phyloP scores from a whole-genome alignment of 1,140 invertebrate species.

The Mylabris phalerata region DNA sequence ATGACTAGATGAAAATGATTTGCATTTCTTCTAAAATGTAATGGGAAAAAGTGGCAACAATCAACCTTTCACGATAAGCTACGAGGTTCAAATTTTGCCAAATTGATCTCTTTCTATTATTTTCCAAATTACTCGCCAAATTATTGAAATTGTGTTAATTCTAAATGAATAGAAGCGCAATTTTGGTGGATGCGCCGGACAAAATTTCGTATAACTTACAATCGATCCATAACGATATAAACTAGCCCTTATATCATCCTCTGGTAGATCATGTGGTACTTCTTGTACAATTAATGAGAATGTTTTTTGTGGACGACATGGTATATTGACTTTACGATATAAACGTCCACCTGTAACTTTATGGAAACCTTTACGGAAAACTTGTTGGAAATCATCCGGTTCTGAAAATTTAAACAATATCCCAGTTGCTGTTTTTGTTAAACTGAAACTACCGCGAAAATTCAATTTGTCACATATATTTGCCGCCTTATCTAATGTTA shows the following conservation, averaged over 20 bases:
- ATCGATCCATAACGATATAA: slow-evolving; percentile 73
- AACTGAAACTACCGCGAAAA: slow-evolving; percentile 73
- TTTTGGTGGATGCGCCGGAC: background rate
- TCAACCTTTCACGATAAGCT: too few species aligned
- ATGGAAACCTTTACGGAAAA: slow-evolving; percentile 79
- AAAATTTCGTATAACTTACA: slow-evolving; percentile 47
- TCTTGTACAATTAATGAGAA: slow-evolving; percentile 72
- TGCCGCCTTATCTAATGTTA: slow-evolving; percentile 77
- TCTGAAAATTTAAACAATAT: slow-evolving; percentile 81
- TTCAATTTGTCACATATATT: slow-evolving; percentile 81
- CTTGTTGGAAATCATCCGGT: slow-evolving; percentile 75
- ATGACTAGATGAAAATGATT: too few species aligned
- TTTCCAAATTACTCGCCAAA: too few species aligned
- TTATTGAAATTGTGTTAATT: too few species aligned
- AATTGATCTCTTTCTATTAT: too few species aligned
- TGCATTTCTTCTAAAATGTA: too few species aligned
- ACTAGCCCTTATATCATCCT: slow-evolving; percentile 73
- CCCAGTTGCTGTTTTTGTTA: slow-evolving; percentile 80
- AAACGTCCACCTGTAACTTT: slow-evolving; percentile 43
- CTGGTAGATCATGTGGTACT: slow-evolving; percentile 72
- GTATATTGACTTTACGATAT: slow-evolving; percentile 63
- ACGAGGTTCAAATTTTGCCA: too few species aligned
- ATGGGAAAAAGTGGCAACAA: too few species aligned
- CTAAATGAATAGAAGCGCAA: background rate
- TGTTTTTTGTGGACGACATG: slow-evolving; percentile 73